Evolutionary conservation across 2,113 vertebrate genomes (phyloP).

Genomic region (Cichladusa arquata): DNA sequence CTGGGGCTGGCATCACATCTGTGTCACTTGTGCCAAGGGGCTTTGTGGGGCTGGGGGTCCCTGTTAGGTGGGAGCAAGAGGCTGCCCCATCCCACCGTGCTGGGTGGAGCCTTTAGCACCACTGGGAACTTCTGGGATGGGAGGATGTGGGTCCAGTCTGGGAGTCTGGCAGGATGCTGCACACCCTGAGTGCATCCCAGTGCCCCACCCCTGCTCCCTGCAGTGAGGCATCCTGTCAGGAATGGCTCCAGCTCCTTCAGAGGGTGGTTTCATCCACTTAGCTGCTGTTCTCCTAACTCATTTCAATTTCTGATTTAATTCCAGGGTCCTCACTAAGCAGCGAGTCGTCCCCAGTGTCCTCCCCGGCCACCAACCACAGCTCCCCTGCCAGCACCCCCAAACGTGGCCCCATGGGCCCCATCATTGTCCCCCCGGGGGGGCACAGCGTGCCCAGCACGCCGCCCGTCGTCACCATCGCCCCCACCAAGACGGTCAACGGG

Average conservation of each 20-base stretch:
- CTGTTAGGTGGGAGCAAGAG: neutral
- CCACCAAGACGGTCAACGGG: conserved; percentile 96
- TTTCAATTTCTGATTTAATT: neutral
- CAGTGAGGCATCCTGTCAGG: fast-evolving
- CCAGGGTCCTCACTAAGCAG: conserved; percentile 96
- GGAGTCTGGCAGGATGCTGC: neutral
- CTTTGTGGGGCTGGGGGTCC: neutral
- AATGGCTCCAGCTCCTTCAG: fast-evolving
- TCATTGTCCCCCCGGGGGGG: conserved; percentile 88
- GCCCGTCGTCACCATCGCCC: conserved; percentile 97
- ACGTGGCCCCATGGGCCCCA: conserved; percentile 91
- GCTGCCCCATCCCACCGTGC: fast-evolving
- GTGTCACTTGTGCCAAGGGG: neutral
- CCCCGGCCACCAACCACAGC: conserved; percentile 97
- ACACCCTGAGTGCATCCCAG: fast-evolving
- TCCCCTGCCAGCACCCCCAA: conserved; percentile 96
- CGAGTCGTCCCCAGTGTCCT: conserved; percentile 95
- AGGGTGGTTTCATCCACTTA: fast-evolving
- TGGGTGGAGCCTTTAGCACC: neutral
- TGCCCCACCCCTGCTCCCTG: neutral
- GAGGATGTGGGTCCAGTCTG: neutral
- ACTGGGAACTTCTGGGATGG: fast-evolving
- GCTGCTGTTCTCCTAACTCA: neutral
- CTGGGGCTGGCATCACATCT: fast-evolving
- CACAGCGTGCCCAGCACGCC: conserved; percentile 97